Evolutionary conservation across 2,113 vertebrate genomes (phyloP), one percentile per base, ranked within the genome.

Genomic region (Artemisiospiza belli): DNA sequence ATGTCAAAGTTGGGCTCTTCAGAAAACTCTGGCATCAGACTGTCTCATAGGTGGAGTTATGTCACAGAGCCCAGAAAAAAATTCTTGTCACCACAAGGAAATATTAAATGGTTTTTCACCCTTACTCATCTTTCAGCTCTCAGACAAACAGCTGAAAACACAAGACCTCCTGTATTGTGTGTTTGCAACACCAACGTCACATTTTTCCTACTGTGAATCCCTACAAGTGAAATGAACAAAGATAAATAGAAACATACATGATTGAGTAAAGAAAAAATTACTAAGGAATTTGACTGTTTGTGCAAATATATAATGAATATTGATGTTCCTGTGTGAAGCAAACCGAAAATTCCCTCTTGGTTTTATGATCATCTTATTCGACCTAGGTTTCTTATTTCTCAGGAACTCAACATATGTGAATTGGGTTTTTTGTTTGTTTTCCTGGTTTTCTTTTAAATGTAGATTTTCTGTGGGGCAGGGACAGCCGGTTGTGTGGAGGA

Each of bases 391-490:
- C 25, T 67, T 67, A 10, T 6, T 58, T 30, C 39, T 62, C 25
- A 70, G 31, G 43, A 80, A 4, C 7, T 72, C 28, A 62, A 11
- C 6, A 25, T 63, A 33, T 12, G 7, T 59, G 18, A 69, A 39
- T 31, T 0, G 0, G 1, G 0, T 0, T 3, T n/a, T 47, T 84
- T 61, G 9, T 44, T 23, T 51, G 8, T 11, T 66, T 55, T 44
- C 5, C 31, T 69, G 5, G 1, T 35, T 80, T 64, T 10, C 1
- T n/a, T 59, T 69, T 64, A 19, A 27, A 22, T 19, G 5, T 18
- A 67, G 17, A 15, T 51, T 78, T 62, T 84, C 37, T 37, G 6
- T 46, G 27, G 8, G 16, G 1, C 1, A 58, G 12, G 18, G 27
- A 41, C 18, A 52, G 16, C 1, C 1, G 0, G 2, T 52, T 75